Conservation (phyloP, 2,797 vertebrate species). For the Florisuga fusca region DNA sequence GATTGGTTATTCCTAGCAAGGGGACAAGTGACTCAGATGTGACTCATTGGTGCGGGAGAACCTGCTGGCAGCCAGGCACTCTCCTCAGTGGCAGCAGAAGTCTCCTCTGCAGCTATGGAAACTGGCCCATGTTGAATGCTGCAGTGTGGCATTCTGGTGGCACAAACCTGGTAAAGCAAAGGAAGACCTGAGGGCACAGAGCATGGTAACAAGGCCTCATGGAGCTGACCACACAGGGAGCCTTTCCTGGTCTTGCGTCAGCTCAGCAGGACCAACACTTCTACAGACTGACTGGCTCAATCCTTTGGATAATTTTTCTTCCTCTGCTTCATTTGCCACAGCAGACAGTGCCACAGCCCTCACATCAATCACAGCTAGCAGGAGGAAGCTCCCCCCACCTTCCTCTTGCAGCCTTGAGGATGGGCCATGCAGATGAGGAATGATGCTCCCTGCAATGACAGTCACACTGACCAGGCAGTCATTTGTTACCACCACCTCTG, state of each 20-base stretch:
- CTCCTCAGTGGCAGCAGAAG: background rate
- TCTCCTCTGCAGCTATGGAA: background rate
- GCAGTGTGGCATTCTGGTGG: background rate
- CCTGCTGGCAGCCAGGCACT: constrained; percentile 7
- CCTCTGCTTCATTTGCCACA: background rate
- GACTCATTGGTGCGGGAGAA: constrained; percentile 59
- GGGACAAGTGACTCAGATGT: constrained; percentile 51
- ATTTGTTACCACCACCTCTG: background rate
- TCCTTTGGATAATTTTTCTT: background rate
- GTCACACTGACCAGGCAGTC: background rate
- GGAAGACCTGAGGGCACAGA: background rate
- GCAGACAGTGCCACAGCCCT: background rate
- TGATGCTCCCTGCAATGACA: fast-evolving
- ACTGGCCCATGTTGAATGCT: fast-evolving
- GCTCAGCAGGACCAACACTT: background rate
- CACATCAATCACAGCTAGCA: background rate
- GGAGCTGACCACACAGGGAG: background rate
- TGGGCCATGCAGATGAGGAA: background rate
- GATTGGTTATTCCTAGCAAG: constrained; percentile 72
- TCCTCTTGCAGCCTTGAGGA: fast-evolving
- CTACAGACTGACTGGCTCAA: background rate
- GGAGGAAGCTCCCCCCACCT: background rate
- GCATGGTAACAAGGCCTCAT: background rate
- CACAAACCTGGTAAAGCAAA: background rate
- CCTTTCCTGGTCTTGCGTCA: background rate